Evolutionary conservation across 2,797 vertebrate species (phyloP).

Genomic region (Callimico goeldii): DNA sequence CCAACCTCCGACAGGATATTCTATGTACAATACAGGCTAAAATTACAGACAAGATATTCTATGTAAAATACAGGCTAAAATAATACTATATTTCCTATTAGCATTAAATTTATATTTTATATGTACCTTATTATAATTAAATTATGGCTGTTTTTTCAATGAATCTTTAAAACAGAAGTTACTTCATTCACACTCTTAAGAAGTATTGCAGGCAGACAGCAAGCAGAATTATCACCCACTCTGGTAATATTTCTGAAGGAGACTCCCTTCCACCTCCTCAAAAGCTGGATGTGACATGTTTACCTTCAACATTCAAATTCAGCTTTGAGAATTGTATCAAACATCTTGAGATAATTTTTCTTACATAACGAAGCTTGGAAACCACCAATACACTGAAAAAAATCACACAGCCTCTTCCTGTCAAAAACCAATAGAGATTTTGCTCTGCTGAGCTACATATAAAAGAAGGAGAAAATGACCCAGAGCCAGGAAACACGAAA

Average conservation of each 20-base stretch:
- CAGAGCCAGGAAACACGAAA: not conserved
- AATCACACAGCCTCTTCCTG: not conserved
- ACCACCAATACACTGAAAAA: not conserved
- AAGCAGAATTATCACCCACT: not conserved
- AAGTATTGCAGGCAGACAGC: not conserved
- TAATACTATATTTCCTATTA: not conserved
- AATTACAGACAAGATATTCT: not conserved
- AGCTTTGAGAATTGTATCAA: not conserved
- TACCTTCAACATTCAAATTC: conserved; percentile 36
- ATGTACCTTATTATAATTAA: conserved; percentile 17
- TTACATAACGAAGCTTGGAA: not conserved
- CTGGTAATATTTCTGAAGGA: not conserved
- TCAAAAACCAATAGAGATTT: not conserved
- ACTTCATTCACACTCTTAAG: not conserved
- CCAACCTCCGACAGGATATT: not conserved
- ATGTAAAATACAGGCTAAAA: not conserved
- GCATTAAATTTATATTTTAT: not conserved
- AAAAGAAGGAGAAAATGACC: not conserved
- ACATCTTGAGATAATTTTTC: not conserved
- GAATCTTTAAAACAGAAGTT: not conserved
- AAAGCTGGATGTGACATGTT: not conserved
- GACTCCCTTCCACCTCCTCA: not conserved
- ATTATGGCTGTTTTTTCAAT: not conserved
- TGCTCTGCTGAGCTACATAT: not conserved
- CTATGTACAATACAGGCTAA: not conserved